Evolutionary conservation across 37 sponge, comb jelly and placozoan genomes (phyloP).

Genomic region (Cliona cf. orientalis): DNA sequence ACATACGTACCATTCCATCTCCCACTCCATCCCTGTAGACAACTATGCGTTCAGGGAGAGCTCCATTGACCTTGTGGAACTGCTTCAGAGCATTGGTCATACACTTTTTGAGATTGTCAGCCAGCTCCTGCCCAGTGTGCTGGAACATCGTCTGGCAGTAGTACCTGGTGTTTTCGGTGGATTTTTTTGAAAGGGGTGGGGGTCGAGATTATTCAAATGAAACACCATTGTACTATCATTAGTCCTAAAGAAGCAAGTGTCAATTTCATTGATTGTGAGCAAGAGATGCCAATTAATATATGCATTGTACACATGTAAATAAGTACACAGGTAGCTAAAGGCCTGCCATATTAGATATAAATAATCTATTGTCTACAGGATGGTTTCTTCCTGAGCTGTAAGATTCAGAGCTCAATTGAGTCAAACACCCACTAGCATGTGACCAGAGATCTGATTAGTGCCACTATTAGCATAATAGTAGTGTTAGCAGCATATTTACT

Average conservation of each 20-base stretch:
- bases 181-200: not conserved
- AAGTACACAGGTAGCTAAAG: no score
- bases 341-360: no score
- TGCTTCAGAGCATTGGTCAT: conserved; percentile 77
- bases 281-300: not conserved
- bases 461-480: no score
- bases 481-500: no score
- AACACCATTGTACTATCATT: not conserved
- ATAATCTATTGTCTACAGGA: no score
- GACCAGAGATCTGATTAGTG: no score
- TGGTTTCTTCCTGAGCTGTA: no score
- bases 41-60: conserved; percentile 88
- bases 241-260: not conserved
- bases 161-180: conserved; percentile 86
- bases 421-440: no score
- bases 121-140: conserved; percentile 89
- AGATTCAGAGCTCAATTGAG: no score
- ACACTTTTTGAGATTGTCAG: conserved; percentile 72
- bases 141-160: conserved; percentile 89
- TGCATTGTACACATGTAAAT: no score
- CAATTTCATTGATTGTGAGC: not conserved
- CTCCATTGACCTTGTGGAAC: conserved; percentile 74
- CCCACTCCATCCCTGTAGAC: conserved; percentile 98
- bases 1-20: conserved; percentile 89
- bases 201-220: not conserved